Evolutionary conservation across 2,888 invertebrate genomes (phyloP).

Genomic region (Cryptosula pallasiana): DNA sequence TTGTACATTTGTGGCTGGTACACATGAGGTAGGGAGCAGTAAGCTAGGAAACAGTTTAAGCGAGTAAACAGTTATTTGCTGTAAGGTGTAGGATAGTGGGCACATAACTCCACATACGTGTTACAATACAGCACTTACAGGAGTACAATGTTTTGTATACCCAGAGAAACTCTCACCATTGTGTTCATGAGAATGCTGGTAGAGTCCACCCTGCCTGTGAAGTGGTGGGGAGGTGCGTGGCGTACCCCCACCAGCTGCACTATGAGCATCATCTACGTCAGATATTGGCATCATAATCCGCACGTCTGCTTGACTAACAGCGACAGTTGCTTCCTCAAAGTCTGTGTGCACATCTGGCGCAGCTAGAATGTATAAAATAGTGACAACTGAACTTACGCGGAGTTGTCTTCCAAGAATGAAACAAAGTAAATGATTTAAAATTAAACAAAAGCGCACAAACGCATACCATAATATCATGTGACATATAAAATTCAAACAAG

Average conservation of each 20-base stretch:
- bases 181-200: constrained; percentile 2
- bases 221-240: not conserved
- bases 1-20: too few relatives aligned
- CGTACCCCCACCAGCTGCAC: not conserved
- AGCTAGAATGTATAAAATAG: not conserved
- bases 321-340: not conserved
- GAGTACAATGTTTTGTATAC: too few relatives aligned
- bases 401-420: too few relatives aligned
- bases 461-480: too few relatives aligned
- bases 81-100: too few relatives aligned
- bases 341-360: not conserved
- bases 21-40: not conserved
- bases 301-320: not conserved
- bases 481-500: too few relatives aligned
- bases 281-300: not conserved
- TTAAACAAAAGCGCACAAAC: too few relatives aligned
- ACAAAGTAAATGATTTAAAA: too few relatives aligned
- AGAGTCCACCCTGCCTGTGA: constrained; percentile 3
- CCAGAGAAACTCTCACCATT: not conserved
- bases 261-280: not conserved
- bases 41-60: not conserved
- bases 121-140: too few relatives aligned
- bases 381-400: too few relatives aligned
- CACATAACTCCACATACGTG: too few relatives aligned
- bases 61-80: not conserved